phyloP scores from a whole-genome alignment of 2,888 invertebrate species.

The Acrobasis suavella region DNA sequence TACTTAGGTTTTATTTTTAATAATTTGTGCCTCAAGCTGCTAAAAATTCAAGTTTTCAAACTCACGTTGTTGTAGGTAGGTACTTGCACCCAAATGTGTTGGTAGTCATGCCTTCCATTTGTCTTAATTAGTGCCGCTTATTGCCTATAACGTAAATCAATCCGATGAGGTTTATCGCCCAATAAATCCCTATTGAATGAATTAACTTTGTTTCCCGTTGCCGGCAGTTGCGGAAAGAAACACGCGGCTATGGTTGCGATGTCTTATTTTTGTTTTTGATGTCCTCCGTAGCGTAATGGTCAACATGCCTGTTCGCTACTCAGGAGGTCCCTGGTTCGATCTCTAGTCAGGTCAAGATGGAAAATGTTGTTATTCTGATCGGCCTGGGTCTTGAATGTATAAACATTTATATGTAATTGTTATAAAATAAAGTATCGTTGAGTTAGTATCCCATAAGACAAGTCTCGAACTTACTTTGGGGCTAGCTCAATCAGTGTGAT shows the following conservation, averaged over 20 bases:
- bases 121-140: slow-evolving; percentile 48
- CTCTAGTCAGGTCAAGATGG: too few species aligned
- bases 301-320: too few species aligned
- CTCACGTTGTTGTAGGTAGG: not conserved
- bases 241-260: not conserved
- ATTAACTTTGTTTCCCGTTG: slow-evolving; percentile 36
- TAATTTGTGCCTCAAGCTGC: not conserved
- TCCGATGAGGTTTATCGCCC: slow-evolving; percentile 45
- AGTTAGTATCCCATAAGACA: too few species aligned
- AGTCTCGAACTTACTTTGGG: too few species aligned
- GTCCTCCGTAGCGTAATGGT: too few species aligned
- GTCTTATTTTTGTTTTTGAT: not conserved
- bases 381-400: too few species aligned
- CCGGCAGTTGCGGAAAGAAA: not conserved
- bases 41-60: not conserved
- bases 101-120: slow-evolving; percentile 39
- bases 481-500: too few species aligned
- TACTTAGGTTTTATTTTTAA: too few species aligned
- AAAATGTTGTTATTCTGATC: too few species aligned
- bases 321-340: too few species aligned
- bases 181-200: slow-evolving; percentile 49
- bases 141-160: slow-evolving; percentile 45
- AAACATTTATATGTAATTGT: too few species aligned
- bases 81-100: slow-evolving; percentile 30
- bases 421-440: too few species aligned